These are phyloP conservation scores for Pangasius sanitwongsei DNA, from an alignment of 2,797 vertebrate species.

Conservation along the genomic window DNA sequence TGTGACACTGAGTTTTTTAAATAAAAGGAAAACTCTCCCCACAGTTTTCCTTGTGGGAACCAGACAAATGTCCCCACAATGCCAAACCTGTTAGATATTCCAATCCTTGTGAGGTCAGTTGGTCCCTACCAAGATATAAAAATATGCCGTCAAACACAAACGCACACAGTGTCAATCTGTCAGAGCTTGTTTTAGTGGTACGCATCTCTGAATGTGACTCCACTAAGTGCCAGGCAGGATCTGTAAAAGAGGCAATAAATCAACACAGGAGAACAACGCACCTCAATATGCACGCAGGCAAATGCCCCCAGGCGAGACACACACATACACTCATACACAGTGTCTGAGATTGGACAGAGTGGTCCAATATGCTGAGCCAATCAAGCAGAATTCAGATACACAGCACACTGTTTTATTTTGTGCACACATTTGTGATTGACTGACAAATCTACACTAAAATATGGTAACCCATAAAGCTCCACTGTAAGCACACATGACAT, in stretches of 20 bases:
- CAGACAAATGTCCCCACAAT: not conserved
- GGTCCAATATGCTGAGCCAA: constrained; percentile 36
- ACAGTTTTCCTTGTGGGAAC: not conserved
- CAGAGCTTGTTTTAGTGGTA: constrained; percentile 59
- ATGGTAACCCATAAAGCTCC: not conserved
- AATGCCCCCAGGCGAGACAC: constrained; percentile 72
- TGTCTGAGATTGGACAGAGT: constrained; percentile 67
- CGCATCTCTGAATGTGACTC: constrained; percentile 65
- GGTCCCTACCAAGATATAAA: not conserved
- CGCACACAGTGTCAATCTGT: constrained; percentile 45
- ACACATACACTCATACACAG: constrained; percentile 34
- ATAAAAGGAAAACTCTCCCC: not conserved
- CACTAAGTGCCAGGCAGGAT: constrained; percentile 72
- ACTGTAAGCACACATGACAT: not conserved
- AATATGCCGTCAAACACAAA: constrained; percentile 26
- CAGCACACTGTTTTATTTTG: not conserved
- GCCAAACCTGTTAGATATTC: not conserved
- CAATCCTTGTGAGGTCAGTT: not conserved
- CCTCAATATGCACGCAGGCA: constrained; percentile 70
- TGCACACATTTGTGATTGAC: not conserved
- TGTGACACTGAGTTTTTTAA: not conserved
- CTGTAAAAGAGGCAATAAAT: constrained; percentile 78
- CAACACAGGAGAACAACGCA: constrained; percentile 72
- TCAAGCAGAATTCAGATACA: constrained; percentile 29
- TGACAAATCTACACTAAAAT: not conserved